Evolutionary conservation across 2,888 invertebrate genomes (phyloP).

Genomic region (Coenonympha glycerion): DNA sequence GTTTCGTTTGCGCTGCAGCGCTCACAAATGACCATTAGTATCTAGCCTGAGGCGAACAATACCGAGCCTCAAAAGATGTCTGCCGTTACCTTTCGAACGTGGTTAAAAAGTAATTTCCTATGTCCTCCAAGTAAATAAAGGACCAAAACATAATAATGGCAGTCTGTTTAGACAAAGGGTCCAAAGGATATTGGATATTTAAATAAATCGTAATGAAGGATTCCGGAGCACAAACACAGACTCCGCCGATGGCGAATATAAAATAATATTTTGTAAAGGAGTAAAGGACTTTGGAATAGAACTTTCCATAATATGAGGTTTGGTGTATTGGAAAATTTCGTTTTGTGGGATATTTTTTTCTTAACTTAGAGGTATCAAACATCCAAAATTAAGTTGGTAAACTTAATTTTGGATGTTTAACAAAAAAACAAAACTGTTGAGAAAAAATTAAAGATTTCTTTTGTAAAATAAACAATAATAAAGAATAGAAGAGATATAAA

Average conservation of each 20-base stretch:
- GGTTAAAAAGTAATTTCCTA: conserved; percentile 9
- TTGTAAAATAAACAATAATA: too few relatives aligned
- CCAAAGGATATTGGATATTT: conserved; percentile 20
- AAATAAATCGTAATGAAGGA: conserved; percentile 27
- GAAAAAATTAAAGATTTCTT: too few relatives aligned
- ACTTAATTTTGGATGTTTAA: too few relatives aligned
- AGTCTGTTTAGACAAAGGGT: conserved; percentile 6
- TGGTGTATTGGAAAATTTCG: neutral
- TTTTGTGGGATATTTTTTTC: neutral
- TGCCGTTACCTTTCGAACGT: neutral
- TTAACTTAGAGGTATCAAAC: too few relatives aligned
- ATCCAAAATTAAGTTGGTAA: too few relatives aligned
- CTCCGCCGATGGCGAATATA: conserved; percentile 19
- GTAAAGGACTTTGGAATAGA: conserved; percentile 18
- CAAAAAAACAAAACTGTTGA: too few relatives aligned
- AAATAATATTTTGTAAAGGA: conserved; percentile 30
- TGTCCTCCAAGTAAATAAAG: conserved; percentile 4
- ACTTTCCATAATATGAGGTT: conserved; percentile 37
- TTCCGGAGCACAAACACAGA: conserved; percentile 24
- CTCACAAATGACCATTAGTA: neutral
- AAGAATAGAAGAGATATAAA: too few relatives aligned
- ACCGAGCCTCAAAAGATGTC: neutral
- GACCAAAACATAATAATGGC: conserved; percentile 3
- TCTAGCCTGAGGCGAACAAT: neutral
- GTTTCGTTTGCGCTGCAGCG: neutral